Evolutionary conservation across 2,113 vertebrate genomes (phyloP).

Genomic region (Rhodinocichla rosea): DNA sequence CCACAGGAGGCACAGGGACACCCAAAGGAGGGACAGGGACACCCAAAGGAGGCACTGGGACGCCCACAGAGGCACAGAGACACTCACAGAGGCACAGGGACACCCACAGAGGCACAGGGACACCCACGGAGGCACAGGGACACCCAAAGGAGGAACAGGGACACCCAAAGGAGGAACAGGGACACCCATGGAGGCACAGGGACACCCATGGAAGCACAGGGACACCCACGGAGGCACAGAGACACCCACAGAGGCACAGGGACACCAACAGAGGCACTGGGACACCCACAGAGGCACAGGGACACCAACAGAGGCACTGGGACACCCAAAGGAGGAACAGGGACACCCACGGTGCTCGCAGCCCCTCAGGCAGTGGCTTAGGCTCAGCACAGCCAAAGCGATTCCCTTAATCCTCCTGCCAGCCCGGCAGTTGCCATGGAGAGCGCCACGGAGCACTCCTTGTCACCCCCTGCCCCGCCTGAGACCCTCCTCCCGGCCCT

Average conservation of each 20-base stretch:
- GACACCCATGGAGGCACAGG: no score
- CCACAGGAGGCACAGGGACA: no score
- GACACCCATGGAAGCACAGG: no score
- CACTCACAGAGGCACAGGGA: not conserved
- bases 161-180: not conserved
- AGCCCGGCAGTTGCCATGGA: constrained; percentile 5
- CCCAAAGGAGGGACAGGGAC: no score
- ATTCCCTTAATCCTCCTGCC: not conserved
- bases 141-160: not conserved
- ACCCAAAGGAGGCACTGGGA: no score
- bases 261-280: not conserved
- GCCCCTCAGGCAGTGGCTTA: not conserved
- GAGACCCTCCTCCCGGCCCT: not conserved
- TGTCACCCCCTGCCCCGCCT: not conserved
- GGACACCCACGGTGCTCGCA: not conserved
- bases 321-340: not conserved
- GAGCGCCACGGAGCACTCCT: not conserved
- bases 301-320: not conserved
- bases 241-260: not conserved
- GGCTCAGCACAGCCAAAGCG: not conserved
- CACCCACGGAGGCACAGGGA: not conserved
- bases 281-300: no score
- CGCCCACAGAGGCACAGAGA: not conserved
- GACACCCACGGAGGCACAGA: not conserved
- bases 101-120: not conserved